Evolutionary conservation across 2,888 invertebrate genomes (phyloP).

Genomic region (Amphipoea oculea): DNA sequence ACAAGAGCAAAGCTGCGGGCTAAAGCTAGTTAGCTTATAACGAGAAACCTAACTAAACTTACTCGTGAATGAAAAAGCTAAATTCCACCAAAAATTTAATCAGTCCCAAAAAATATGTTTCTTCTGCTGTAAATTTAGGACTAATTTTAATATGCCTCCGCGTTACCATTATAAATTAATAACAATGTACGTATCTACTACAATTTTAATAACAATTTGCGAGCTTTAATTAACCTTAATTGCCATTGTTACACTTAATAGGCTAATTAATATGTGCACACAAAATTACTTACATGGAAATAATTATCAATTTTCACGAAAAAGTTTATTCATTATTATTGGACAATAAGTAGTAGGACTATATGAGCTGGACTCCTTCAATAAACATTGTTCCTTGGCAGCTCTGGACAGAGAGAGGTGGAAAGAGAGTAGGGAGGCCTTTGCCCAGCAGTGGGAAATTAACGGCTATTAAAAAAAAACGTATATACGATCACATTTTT

Average conservation of each 20-base stretch:
- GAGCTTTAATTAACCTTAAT: not conserved
- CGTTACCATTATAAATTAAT: not conserved
- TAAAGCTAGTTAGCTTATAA: not conserved
- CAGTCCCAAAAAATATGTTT: not conserved
- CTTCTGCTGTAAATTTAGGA: not conserved
- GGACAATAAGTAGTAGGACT: not conserved
- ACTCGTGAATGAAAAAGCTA: not conserved
- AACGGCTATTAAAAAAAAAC: not conserved
- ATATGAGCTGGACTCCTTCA: not conserved
- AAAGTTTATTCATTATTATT: not conserved
- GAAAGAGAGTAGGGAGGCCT: not conserved
- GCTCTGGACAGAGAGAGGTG: not conserved
- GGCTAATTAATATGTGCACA: not conserved
- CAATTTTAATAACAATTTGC: not conserved
- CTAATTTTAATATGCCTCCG: slow-evolving; percentile 11
- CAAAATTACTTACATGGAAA: not conserved
- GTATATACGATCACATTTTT: not conserved
- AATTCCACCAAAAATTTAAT: slow-evolving; percentile 4
- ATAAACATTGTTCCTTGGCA: not conserved
- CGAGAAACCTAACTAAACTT: not conserved
- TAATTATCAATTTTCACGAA: not conserved
- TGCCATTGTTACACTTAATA: not conserved
- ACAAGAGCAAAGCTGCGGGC: not conserved
- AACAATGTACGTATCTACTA: no score
- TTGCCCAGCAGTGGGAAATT: not conserved